Percentiles rank a stretch among this genome's conserved stretches.
Evolutionary conservation across 2,113 vertebrate species (phyloP).

Genomic region (Apteryx mantelli): DNA sequence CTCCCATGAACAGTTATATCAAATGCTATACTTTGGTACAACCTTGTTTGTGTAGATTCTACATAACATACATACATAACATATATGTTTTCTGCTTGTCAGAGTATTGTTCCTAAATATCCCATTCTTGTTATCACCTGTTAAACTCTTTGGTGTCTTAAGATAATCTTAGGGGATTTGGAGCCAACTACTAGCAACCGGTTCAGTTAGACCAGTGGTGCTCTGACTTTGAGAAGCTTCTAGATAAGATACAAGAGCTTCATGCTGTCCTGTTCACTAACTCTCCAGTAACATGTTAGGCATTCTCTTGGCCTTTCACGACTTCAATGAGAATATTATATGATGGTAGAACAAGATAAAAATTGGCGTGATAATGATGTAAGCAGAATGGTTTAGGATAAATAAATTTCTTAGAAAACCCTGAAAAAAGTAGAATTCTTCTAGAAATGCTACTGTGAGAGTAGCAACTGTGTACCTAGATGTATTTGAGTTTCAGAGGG

Average conservation of each 20-base stretch:
- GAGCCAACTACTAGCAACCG: neutral
- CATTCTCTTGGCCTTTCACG: neutral
- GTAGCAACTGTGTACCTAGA: constrained; percentile 41
- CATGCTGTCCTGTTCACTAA: neutral
- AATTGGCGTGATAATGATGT: neutral
- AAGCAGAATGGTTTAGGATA: constrained; percentile 29
- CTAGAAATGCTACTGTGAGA: constrained; percentile 36
- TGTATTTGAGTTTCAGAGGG: constrained; percentile 52
- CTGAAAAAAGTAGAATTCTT: constrained; percentile 36
- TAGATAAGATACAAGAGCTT: neutral
- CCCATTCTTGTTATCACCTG: neutral
- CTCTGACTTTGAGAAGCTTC: neutral
- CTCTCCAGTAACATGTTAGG: neutral
- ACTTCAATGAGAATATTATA: neutral
- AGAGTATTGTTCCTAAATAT: neutral
- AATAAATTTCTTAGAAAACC: neutral
- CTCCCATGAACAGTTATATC: neutral
- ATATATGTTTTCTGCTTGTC: neutral
- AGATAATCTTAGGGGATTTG: neutral
- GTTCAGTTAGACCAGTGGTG: neutral
- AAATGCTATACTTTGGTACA: neutral
- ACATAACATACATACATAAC: neutral
- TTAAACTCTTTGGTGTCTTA: neutral
- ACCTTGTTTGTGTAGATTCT: neutral
- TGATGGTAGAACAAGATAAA: neutral